Base-by-base conservation (phyloP, 2,797 vertebrate species). In the Eulemur coronatus region DNA sequence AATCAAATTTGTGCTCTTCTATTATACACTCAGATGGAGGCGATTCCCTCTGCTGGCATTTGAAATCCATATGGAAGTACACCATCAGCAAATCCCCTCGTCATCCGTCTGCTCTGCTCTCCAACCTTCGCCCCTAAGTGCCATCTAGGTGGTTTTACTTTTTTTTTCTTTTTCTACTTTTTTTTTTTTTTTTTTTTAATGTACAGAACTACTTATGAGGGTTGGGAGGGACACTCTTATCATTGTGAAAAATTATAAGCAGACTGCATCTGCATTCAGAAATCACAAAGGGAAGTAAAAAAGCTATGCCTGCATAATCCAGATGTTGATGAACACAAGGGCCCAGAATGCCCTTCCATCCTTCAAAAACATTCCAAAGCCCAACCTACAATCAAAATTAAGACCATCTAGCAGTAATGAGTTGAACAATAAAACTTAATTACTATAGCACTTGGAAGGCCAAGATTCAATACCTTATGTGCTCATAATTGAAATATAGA, bases 381-480 rank as follows among this genome's bases (percentile, higher is more conserved):
- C 88, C 96, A 84, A 95, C 90, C 95, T 97, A 96, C 97, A 98
- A 95, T 97, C 2, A 82, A 97, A 98, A 98, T 98, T 97, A 98
- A 96, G 95, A 97, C 97, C 30, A 70, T 95, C 96, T 91, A 97
- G 97, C 97, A 98, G 97, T 94, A 96, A 96, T 94, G 97, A 98
- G 94, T 96, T 98, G 94, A 95, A 96, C 98, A 98, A 95, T 97
- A 98, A 98, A 98, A 97, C 97, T 97, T 98, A 98, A 98, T 98
- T 98, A 97, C 97, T 96, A 48, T 81, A 98, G 94, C 97, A 95
- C 96, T 98, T 97, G 87, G 95, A 98, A 98, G 98, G 97, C 46
- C 97, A 97, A 97, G 93, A 98, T 98, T 98, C 98, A 98, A 96
- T 98, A 97, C 88, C 85, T 98, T 98, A 96, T 98, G 95, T 98